phyloP scores from a whole-genome alignment of 2,113 vertebrate genomes.

The Ornithorhynchus anatinus region DNA sequence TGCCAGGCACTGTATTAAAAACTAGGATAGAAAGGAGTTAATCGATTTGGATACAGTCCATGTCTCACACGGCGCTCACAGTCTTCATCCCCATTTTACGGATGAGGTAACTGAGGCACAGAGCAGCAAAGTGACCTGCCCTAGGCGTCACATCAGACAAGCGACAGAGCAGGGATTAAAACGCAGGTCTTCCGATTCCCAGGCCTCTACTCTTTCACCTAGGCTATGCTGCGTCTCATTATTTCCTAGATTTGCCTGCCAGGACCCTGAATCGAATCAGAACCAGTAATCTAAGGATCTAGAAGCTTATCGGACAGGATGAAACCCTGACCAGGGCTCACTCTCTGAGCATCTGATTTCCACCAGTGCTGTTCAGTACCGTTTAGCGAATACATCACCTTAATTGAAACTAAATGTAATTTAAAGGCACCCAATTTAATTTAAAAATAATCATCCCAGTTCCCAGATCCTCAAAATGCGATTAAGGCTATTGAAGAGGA shows the following conservation, averaged over 20 bases:
- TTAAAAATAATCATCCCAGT: constrained; percentile 64
- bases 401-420: constrained; percentile 67
- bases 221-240: background rate
- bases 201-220: background rate
- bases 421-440: constrained; percentile 58
- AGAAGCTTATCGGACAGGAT: constrained; percentile 1
- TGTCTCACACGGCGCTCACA: too few relatives aligned
- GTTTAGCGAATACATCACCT: constrained; percentile 59
- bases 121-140: too few relatives aligned
- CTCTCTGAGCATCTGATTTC: constrained; percentile 35
- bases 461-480: constrained; percentile 62
- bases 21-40: too few relatives aligned
- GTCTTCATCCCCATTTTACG: too few relatives aligned
- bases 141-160: too few relatives aligned
- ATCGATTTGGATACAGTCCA: too few relatives aligned
- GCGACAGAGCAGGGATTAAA: too few relatives aligned
- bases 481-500: constrained; percentile 59
- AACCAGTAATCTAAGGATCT: background rate
- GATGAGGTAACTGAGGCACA: too few relatives aligned
- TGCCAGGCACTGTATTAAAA: too few relatives aligned
- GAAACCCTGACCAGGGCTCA: too few relatives aligned
- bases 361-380: constrained; percentile 47
- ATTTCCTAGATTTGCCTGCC: background rate
- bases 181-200: background rate
- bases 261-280: background rate